phyloP scores from a whole-genome alignment of 1,140 invertebrate species.

The Xylocopa sonorina region DNA sequence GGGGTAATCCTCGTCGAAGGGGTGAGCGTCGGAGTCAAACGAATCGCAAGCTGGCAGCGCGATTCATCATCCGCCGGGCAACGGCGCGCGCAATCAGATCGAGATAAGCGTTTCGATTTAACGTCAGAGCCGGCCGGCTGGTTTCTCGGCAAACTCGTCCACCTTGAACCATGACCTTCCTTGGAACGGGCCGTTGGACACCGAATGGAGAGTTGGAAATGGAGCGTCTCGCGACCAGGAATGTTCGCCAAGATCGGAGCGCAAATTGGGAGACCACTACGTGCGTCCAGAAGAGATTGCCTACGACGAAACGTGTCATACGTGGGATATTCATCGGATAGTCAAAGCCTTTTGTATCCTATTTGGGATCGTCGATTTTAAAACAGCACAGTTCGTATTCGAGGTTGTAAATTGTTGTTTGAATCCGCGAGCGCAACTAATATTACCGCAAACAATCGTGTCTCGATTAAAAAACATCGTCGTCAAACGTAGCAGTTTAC shows the following conservation, averaged over 20 bases:
- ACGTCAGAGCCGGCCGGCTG: slow-evolving; percentile 20
- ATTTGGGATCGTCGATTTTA: too few relatives aligned
- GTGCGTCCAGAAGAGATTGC: background rate
- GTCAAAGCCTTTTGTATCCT: too few relatives aligned
- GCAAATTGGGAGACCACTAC: background rate
- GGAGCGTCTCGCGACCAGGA: background rate
- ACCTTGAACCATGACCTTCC: slow-evolving; percentile 68
- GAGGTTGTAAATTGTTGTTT: too few relatives aligned
- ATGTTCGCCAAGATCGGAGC: background rate
- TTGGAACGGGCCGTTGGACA: slow-evolving; percentile 29
- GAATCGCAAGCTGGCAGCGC: background rate
- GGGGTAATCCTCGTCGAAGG: background rate
- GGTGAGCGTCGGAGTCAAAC: background rate
- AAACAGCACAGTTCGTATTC: too few relatives aligned
- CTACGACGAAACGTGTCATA: too few relatives aligned
- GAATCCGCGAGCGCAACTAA: too few relatives aligned
- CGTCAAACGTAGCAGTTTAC: too few relatives aligned
- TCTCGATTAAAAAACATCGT: too few relatives aligned
- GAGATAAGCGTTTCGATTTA: slow-evolving; percentile 47
- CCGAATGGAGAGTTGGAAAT: slow-evolving; percentile 1
- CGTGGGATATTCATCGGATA: too few relatives aligned
- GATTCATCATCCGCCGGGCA: background rate
- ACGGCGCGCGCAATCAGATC: slow-evolving; percentile 37
- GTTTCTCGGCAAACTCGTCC: slow-evolving; percentile 11
- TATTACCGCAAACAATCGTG: too few relatives aligned